These are phyloP conservation scores for Hemiprocne comata DNA, from an alignment of 2,113 vertebrate species.

Conservation along the genomic window DNA sequence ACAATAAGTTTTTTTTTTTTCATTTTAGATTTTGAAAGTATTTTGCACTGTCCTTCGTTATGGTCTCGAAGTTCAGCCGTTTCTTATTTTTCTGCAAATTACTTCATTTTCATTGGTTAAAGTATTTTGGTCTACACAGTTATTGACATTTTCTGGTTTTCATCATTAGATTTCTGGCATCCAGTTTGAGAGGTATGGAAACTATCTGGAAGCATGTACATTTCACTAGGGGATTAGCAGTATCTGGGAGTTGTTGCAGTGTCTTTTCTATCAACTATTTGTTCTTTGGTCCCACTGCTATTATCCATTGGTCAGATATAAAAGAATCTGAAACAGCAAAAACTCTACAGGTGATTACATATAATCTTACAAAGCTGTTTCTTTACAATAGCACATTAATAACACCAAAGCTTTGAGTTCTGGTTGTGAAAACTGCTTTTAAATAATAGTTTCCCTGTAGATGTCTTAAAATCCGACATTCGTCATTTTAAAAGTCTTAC, in stretches of 20 bases:
- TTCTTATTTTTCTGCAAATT: not conserved
- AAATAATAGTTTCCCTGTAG: not conserved
- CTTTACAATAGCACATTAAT: not conserved
- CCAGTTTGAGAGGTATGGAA: not conserved
- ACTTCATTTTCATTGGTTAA: not conserved
- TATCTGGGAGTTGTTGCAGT: not conserved
- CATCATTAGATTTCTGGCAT: not conserved
- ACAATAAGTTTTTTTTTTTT: not conserved
- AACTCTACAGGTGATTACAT: not conserved
- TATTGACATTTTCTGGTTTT: not conserved
- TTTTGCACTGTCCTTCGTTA: not conserved
- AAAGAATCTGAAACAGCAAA: not conserved
- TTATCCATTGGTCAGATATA: not conserved
- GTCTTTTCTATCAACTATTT: not conserved
- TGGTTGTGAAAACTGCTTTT: not conserved
- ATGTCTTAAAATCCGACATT: slow-evolving; percentile 30
- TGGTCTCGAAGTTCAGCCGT: not conserved
- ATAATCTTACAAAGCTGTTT: not conserved
- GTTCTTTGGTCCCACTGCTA: not conserved
- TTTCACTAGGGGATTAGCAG: not conserved
- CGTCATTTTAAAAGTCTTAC: not conserved
- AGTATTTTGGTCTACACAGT: not conserved
- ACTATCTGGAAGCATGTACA: not conserved
- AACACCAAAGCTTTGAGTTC: not conserved
- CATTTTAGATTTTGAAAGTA: not conserved